These are phyloP conservation scores for Chrysolina americana DNA, from an alignment of 2,888 invertebrate species.

Conservation along the genomic window DNA sequence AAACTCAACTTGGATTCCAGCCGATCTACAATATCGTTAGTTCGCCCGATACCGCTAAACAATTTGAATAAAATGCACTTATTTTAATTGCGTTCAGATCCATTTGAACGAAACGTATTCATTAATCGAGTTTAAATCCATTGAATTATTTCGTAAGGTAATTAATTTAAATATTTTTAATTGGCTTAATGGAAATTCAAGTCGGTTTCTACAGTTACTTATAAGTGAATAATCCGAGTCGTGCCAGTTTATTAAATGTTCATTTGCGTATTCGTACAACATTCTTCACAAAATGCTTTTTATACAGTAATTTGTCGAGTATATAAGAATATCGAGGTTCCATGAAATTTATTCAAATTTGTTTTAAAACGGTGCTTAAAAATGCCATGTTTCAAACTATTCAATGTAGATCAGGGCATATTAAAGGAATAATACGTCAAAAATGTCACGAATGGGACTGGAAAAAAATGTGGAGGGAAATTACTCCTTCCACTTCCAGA, in stretches of 20 bases:
- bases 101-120: neutral
- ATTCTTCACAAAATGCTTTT: too few relatives aligned
- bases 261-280: neutral
- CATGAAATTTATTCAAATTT: too few relatives aligned
- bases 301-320: too few relatives aligned
- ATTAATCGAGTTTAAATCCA: constrained; percentile 2
- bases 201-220: neutral
- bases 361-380: too few relatives aligned
- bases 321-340: too few relatives aligned
- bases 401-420: too few relatives aligned
- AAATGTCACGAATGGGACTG: too few relatives aligned
- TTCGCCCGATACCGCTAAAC: neutral
- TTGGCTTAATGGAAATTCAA: neutral
- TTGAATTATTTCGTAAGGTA: neutral
- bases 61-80: neutral
- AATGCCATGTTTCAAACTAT: too few relatives aligned
- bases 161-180: neutral
- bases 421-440: too few relatives aligned
- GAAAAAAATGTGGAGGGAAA: too few relatives aligned
- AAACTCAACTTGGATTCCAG: neutral
- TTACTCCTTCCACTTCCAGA: too few relatives aligned
- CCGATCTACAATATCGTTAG: neutral
- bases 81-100: constrained; percentile 2
- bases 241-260: neutral
- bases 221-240: neutral